Base-by-base conservation (phyloP, 2,797 vertebrate species). In the Esox masquinongy region DNA sequence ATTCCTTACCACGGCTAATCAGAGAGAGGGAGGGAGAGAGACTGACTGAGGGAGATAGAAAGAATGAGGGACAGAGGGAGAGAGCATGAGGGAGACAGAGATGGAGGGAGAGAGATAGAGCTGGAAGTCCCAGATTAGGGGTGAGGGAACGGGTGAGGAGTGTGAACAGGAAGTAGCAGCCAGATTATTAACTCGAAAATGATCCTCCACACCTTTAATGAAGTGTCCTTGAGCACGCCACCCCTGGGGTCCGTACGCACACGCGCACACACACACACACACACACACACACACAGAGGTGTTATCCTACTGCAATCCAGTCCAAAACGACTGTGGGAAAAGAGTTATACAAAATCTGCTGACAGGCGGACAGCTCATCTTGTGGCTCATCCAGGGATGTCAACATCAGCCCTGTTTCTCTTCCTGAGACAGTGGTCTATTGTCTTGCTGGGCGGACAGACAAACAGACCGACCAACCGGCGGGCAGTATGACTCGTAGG, bases 1-100 rank as follows among this genome's bases (percentile, higher is more conserved):
- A 93, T 94, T 94, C 93, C 92, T 93, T 89, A 88, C 89, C 87
- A 88, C 86, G 79, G 90, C 90, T 90, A 91, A 93, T 93, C 91
- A 90, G 90, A 91, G 92, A 90, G 86, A 80, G 68, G 2, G 59
- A 17, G n/a, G 29, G 63, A 16, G 8, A 11, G 26, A 5, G 50
- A 26, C 5, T 17, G 5, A 19, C 29, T 31, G 29, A 90, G 90
- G 91, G 92, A 90, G 86, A 88, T 89, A 92, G 90, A 80, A 53
- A 92, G 90, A 80, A 53, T 2, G 59, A 17, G n/a, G 63, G 63
- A 16, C 5, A 43, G 8, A 11, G 26, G 1, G 50, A 90, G 19
- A 80, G 68, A 4, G 59, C 8, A 14, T 26, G 63, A 16, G 8
- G n/a, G 26, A 5, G 50, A 29, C 6, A 5, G 17, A n/a, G 43